Base-by-base conservation (phyloP, 37 sponge, comb jelly and placozoan genomes). In the Tethya wilhelma region DNA sequence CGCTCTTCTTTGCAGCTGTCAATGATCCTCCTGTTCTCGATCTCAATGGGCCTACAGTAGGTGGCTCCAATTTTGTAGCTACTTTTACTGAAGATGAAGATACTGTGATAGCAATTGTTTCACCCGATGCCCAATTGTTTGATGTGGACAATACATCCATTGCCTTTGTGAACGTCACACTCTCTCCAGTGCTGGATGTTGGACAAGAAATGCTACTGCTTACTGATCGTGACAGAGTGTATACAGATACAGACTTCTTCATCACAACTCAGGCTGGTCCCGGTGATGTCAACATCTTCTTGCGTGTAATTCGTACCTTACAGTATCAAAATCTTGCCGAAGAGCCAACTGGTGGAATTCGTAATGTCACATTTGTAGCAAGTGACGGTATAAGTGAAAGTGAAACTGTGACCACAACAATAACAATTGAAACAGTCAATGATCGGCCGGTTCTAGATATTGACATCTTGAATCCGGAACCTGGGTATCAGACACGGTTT, bases 391-490 rank as follows among this genome's bases (percentile, higher is more conserved):
- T 71, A 5, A 41, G 25, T 37, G 28, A 20, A 19, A 77, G 86
- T 77, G n/a, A 31, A 19, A 74, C 83, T 22, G 82, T 46, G 17
- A 64, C 59, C 53, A 62, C 57, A 28, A 8, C 30, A n/a, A 44
- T 94, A 0, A 45, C 22, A 0, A 56, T 94, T 20, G 14, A 67
- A 0, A 5, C 73, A 22, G 71, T 73, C 1, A 93, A 93, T 64
- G 94, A 93, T 83, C 43, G 46, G 38, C 94, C 94, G 17, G 9
- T 30, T 0, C 67, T 94, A 32, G 90, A 90, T 58, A 79, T 93
- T 3, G 84, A 86, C 57, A 40, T 64, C 20, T 19, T 31, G 5
- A 23, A 34, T 3, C 20, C 65, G 67, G 84, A 77, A 9, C 63
- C 71, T 46, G 90, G 84, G 0, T 94, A 56, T 39, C 58, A 30